phyloP scores from a whole-genome alignment of 2,797 vertebrate genomes.

The Tympanoctomys barrerae region DNA sequence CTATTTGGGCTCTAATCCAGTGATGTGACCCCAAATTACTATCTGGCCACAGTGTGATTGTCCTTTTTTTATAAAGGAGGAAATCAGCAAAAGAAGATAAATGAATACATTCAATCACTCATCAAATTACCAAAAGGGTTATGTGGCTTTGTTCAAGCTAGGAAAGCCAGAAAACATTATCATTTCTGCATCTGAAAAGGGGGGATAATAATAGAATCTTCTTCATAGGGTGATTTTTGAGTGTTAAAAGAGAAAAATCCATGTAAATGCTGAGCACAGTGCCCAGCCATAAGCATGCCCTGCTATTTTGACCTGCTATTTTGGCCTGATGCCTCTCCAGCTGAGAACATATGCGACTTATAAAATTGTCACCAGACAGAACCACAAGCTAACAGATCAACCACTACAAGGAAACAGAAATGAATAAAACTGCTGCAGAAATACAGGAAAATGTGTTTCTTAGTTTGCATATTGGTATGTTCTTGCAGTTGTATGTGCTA shows the following conservation, averaged over 20 bases:
- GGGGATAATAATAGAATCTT: not conserved
- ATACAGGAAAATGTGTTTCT: not conserved
- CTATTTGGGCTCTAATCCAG: not conserved
- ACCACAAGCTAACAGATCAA: slow-evolving; percentile 19
- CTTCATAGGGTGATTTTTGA: not conserved
- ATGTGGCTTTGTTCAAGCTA: not conserved
- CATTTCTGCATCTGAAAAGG: not conserved
- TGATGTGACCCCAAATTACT: not conserved
- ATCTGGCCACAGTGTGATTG: not conserved
- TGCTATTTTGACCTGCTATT: slow-evolving; percentile 38
- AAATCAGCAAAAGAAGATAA: not conserved
- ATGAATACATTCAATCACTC: not conserved
- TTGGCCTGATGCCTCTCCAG: not conserved
- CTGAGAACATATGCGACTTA: slow-evolving; percentile 43
- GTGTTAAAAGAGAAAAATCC: not conserved
- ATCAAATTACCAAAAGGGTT: not conserved
- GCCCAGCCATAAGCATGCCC: not conserved
- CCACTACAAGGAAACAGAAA: slow-evolving; percentile 9
- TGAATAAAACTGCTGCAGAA: not conserved
- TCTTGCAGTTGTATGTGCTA: not conserved
- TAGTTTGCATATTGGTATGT: not conserved
- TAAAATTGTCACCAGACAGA: slow-evolving; percentile 46
- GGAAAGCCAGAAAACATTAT: not conserved
- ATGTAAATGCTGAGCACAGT: not conserved
- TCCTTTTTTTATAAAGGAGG: not conserved